These are phyloP conservation scores for Taurulus bubalis DNA, from an alignment of 2,113 vertebrate species.

Conservation along the genomic window DNA sequence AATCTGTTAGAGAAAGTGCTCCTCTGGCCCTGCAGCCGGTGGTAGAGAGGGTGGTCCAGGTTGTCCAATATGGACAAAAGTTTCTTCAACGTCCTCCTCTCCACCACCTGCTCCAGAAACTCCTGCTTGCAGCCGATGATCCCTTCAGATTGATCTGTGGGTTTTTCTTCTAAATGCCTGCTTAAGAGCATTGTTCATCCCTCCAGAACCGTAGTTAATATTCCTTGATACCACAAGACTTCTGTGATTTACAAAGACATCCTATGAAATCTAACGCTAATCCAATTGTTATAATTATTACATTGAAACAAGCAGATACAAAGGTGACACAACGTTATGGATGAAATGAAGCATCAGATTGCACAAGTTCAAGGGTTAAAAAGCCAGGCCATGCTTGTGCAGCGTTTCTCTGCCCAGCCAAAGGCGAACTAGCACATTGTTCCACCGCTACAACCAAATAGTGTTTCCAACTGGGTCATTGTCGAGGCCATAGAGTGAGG, in stretches of 20 bases:
- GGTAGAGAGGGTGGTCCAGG: too few relatives aligned
- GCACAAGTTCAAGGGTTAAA: background rate
- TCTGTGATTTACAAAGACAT: background rate
- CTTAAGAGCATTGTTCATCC: background rate
- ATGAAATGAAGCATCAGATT: conserved; percentile 1
- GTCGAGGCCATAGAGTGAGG: conserved; percentile 40
- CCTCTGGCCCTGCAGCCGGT: too few relatives aligned
- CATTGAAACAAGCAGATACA: background rate
- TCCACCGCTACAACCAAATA: conserved; percentile 14
- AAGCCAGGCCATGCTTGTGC: background rate
- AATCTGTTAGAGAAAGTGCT: too few relatives aligned
- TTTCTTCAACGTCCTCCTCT: too few relatives aligned
- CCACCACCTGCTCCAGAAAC: too few relatives aligned
- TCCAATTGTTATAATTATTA: background rate
- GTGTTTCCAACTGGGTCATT: conserved; percentile 43
- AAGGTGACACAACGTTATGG: conserved; percentile 1
- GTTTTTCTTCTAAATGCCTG: background rate
- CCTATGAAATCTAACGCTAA: background rate
- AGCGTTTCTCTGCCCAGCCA: background rate
- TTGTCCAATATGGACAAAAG: too few relatives aligned
- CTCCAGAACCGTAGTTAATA: conserved; percentile 1
- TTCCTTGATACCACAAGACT: background rate
- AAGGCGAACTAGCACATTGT: conserved; percentile 10
- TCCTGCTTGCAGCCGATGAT: too few relatives aligned
- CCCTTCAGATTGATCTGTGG: background rate